Conservation (phyloP, 2,797 vertebrate species). For the Amblyraja radiata region DNA sequence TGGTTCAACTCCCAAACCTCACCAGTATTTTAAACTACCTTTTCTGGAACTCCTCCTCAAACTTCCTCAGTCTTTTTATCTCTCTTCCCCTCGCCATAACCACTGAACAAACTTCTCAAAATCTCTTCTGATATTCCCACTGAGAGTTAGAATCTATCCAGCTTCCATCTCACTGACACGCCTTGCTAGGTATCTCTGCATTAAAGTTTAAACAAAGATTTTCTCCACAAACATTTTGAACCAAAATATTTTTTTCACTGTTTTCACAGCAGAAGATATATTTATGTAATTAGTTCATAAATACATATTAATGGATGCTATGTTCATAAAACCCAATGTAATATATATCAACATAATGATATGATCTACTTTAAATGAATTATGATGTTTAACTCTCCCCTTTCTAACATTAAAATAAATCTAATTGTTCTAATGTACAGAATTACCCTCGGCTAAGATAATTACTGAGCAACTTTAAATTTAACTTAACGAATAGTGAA, state of each 20-base stretch:
- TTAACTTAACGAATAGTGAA: too few relatives aligned
- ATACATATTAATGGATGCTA: neutral
- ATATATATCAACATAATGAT: neutral
- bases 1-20: neutral
- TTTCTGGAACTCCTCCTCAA: neutral
- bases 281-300: constrained; percentile 10
- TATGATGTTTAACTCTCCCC: neutral
- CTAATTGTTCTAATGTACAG: neutral
- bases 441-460: neutral
- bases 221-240: neutral
- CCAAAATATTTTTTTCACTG: neutral
- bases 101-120: neutral
- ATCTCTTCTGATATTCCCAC: neutral
- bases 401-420: constrained; percentile 25
- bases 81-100: neutral
- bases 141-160: neutral
- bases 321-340: neutral
- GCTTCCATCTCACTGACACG: neutral
- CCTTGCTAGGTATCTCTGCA: neutral
- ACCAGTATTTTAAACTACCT: neutral
- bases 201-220: neutral
- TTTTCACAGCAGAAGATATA: neutral
- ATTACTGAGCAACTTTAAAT: neutral
- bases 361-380: neutral
- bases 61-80: neutral